Base-by-base conservation (phyloP, 2,113 vertebrate species). In the Lophura nycthemera region DNA sequence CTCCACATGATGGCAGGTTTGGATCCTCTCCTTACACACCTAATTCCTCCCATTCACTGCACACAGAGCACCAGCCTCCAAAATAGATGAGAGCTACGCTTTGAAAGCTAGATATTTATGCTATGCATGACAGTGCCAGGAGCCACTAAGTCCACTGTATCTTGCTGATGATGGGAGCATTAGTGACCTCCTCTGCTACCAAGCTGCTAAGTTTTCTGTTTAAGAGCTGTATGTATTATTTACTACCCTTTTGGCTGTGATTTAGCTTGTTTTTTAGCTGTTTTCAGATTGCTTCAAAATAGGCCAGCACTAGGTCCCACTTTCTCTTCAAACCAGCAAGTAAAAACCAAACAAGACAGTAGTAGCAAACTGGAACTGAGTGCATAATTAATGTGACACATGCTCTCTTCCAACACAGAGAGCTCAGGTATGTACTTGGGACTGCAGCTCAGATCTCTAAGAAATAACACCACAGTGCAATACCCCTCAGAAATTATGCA, bases 371-470 rank as follows among this genome's bases (percentile, higher is more conserved):
- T 1, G 2, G 42, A 86, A 80, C 65, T 47, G 56, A 71, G 48
- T 90, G 80, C 90, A 94, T 95, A 96, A 96, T 92, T 95, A 75
- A 95, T 84, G 52, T 92, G 94, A 92, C 94, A 83, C 4, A 4
- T 4, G 10, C 60, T 89, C 30, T 29, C 29, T 73, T 85, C 59
- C 84, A 59, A 20, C 0, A 0, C 52, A 38, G 66, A 92, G 60
- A 63, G 56, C 24, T 64, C 40, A 74, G 34, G 42, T 34, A 50
- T 1, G 1, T 2, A 1, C n/a, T 40, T 42, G 21, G 65, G 57
- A 65, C 18, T 69, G 40, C 65, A 90, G 43, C 36, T 65, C 73
- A 20, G 7, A 32, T 32, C 65, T 86, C 43, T 61, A 60, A 69
- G 43, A 67, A 91, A 20, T 67, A 92, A 91, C 2, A 19, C 56